phyloP scores from a whole-genome alignment of 2,888 invertebrate genomes.

The Conchocele bisecta region DNA sequence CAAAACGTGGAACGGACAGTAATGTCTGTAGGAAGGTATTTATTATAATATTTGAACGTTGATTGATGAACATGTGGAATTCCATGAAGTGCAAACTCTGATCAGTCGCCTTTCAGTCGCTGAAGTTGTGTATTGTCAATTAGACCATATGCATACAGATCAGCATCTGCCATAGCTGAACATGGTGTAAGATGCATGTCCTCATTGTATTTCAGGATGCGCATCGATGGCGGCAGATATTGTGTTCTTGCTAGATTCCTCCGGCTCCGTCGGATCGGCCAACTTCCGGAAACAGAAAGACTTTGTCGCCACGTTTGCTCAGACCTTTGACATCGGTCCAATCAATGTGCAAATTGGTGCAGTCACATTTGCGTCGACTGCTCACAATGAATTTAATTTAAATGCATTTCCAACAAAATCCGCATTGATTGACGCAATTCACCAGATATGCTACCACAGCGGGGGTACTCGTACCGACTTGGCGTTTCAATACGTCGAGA shows the following conservation, averaged over 20 bases:
- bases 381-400: conserved; percentile 69
- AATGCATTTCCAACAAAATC: conserved; percentile 60
- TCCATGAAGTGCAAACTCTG: too few relatives aligned
- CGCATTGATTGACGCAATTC: conserved; percentile 61
- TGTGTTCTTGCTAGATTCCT: conserved; percentile 70
- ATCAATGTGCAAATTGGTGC: conserved; percentile 70
- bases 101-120: too few relatives aligned
- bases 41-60: too few relatives aligned
- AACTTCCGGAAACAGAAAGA: conserved; percentile 70
- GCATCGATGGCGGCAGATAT: conserved; percentile 71
- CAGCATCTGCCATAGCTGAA: too few relatives aligned
- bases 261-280: conserved; percentile 64
- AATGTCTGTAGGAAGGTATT: too few relatives aligned
- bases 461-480: conserved; percentile 75
- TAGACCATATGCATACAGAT: too few relatives aligned
- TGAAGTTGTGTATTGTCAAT: too few relatives aligned
- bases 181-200: too few relatives aligned
- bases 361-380: conserved; percentile 64
- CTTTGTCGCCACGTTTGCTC: conserved; percentile 70
- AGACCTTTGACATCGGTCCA: conserved; percentile 70
- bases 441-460: conserved; percentile 62
- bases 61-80: too few relatives aligned
- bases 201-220: conserved; percentile 67
- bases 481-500: conserved; percentile 69
- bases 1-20: too few relatives aligned